A percentile compares a stretch with the other conserved stretches of the same genome.
These are phyloP conservation scores for Myotis davidii DNA, from an alignment of 2,113 vertebrate species.

Conservation along the genomic window DNA sequence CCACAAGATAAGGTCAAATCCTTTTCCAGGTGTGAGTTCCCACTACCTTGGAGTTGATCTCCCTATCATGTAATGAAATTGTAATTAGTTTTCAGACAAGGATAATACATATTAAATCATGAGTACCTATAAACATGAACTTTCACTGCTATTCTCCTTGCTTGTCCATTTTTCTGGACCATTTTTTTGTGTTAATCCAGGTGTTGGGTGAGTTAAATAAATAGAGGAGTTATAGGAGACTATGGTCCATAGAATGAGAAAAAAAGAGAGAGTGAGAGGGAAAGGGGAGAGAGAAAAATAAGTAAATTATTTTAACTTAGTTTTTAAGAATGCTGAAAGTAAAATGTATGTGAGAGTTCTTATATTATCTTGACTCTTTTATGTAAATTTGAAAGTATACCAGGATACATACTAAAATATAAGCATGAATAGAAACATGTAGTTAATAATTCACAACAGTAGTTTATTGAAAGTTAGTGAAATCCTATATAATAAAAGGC, in stretches of 20 bases:
- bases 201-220: neutral
- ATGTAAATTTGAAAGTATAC: neutral
- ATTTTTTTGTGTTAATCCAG: neutral
- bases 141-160: neutral
- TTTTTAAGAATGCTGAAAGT: neutral
- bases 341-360: neutral
- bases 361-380: neutral
- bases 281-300: fast-evolving
- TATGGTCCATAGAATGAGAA: neutral
- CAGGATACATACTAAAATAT: neutral
- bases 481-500: no score
- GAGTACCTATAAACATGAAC: neutral
- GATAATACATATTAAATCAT: neutral
- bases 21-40: neutral
- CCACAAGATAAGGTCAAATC: neutral
- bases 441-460: neutral
- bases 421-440: neutral
- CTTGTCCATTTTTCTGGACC: neutral
- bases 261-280: fast-evolving
- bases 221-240: neutral
- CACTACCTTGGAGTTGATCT: neutral
- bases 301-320: neutral
- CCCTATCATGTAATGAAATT: neutral
- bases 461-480: neutral
- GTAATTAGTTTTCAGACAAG: neutral